Base-by-base conservation (phyloP, 53 echinoderm and acorn worm species). In the Astropecten irregularis region DNA sequence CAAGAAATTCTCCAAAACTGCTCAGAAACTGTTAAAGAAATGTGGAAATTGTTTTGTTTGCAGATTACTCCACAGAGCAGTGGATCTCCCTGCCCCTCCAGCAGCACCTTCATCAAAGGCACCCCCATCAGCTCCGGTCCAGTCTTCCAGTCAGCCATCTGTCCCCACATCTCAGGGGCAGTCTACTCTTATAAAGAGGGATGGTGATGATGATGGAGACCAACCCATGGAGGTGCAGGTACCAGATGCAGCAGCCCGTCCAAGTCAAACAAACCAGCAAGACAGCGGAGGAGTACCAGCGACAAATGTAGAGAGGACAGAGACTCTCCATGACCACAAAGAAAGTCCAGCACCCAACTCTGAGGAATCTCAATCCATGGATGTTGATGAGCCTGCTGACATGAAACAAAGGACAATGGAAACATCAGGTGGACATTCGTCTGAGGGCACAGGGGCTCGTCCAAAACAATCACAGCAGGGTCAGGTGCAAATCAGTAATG, bases 21-120 rank as follows among this genome's bases (percentile, higher is more conserved):
- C n/a, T n/a, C n/a, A n/a, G n/a, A n/a, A n/a, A n/a, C n/a, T n/a
- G n/a, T n/a, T n/a, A n/a, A n/a, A n/a, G n/a, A n/a, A n/a, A n/a
- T n/a, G n/a, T n/a, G n/a, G n/a, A n/a, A n/a, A n/a, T n/a, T n/a
- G n/a, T n/a, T n/a, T n/a, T n/a, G n/a, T n/a, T n/a, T n/a, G n/a
- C 33, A 92, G 92, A 63, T 44, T 92, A 66, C 34, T 89, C 11
- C 89, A 92, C 70, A 92, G 92, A 89, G 76, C 81, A 38, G 76
- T 82, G 5, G 83, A 89, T 14, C 60, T 92, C 49, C 89, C 86
- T 23, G 63, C 60, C 11, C 57, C 66, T 50, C 86, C 86, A 15
- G 9, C 29, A 34, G 19, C 34, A 42, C 79, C 39, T 61, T 9
- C 79, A 40, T 29, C 79, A 79, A 49, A 61, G 25, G 18, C 82